Conservation (phyloP, 2,888 invertebrate genomes). For the Axea sp. region DNA sequence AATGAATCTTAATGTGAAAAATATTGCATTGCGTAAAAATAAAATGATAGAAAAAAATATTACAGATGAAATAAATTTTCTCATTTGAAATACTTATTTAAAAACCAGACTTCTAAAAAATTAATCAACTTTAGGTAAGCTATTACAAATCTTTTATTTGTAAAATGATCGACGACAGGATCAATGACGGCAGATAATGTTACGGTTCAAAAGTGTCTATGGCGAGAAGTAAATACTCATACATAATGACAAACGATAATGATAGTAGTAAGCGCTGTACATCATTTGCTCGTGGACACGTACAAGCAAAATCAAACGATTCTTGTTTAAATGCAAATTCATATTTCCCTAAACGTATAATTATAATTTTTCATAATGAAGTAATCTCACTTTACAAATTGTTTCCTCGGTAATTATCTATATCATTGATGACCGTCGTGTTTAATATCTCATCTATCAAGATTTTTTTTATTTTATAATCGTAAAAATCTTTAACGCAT, state of each 20-base stretch:
- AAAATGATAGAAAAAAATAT: no score
- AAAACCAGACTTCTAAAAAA: no score
- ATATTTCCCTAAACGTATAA: conserved; percentile 40
- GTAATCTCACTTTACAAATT: background rate
- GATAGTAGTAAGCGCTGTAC: conserved; percentile 19
- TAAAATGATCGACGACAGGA: conserved; percentile 13
- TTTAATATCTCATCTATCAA: background rate
- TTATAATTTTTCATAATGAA: conserved; percentile 50
- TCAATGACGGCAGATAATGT: conserved; percentile 33
- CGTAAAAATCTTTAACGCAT: no score
- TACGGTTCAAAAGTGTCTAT: conserved; percentile 5
- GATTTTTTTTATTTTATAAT: no score
- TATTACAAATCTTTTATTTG: conserved; percentile 9
- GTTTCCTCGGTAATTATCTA: background rate
- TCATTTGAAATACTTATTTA: no score
- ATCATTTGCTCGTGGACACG: conserved; percentile 25
- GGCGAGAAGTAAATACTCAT: conserved; percentile 24
- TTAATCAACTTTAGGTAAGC: background rate
- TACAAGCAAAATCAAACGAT: conserved; percentile 21
- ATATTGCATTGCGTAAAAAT: no score
- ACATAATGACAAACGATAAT: conserved; percentile 47
- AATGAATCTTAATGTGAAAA: no score
- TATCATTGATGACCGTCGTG: conserved; percentile 5
- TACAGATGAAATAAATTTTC: no score
- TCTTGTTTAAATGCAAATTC: conserved; percentile 60